A percentile compares a stretch with the other conserved stretches of the same genome.
Evolutionary conservation across 2,797 vertebrate species (phyloP).

Genomic region (Chaenodraco wilsoni): DNA sequence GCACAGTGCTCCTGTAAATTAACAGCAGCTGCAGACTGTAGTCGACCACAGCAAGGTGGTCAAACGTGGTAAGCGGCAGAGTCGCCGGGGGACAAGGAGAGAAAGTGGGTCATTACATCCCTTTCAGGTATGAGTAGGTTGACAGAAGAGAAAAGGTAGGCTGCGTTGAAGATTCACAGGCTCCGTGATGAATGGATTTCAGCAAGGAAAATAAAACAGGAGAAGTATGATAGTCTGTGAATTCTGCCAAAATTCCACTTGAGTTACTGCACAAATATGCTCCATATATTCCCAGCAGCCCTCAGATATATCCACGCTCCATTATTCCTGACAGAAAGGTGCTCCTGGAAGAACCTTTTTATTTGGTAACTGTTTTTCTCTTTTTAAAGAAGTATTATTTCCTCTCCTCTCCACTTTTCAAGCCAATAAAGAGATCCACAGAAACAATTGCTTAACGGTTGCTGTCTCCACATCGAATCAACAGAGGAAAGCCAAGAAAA

Average conservation of each 20-base stretch:
- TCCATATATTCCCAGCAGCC: conserved; percentile 64
- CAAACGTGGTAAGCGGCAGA: conserved; percentile 78
- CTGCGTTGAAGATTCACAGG: conserved; percentile 61
- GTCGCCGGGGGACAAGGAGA: conserved; percentile 71
- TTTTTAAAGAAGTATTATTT: conserved; percentile 20
- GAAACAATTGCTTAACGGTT: neutral
- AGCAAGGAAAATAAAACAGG: conserved; percentile 62
- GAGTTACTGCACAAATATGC: conserved; percentile 67
- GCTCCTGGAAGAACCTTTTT: conserved; percentile 39
- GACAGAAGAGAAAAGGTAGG: conserved; percentile 56
- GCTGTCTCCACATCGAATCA: conserved; percentile 18
- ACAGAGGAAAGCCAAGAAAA: conserved; percentile 1
- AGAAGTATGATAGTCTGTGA: conserved; percentile 56
- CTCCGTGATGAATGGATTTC: conserved; percentile 64
- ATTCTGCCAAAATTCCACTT: conserved; percentile 65
- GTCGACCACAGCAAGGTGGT: conserved; percentile 81
- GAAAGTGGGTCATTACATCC: conserved; percentile 84
- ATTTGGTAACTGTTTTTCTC: conserved; percentile 34
- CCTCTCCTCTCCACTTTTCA: conserved; percentile 6
- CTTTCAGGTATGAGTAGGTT: conserved; percentile 71
- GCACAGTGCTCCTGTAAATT: conserved; percentile 78
- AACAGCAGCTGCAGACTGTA: conserved; percentile 82
- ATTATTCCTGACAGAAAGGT: conserved; percentile 58
- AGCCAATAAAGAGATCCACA: conserved; percentile 5
- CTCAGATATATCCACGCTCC: conserved; percentile 41